A percentile compares a stretch with the other conserved stretches of the same genome.
Evolutionary conservation across 2,888 invertebrate genomes (phyloP).

Genomic region (Bombyx huttoni): DNA sequence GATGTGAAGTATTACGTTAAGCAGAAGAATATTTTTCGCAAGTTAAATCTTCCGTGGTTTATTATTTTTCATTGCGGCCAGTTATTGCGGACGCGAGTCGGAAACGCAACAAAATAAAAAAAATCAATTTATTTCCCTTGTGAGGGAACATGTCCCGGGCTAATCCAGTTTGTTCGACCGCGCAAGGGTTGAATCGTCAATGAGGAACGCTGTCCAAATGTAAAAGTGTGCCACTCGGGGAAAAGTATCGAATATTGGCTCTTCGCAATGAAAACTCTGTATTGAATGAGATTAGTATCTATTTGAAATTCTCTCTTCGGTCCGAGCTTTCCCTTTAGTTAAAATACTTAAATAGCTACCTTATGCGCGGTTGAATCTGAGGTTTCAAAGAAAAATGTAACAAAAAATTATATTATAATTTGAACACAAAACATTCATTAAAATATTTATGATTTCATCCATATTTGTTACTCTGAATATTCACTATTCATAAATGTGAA

Average conservation of each 20-base stretch:
- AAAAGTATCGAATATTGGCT: constrained; percentile 55
- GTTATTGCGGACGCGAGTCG: constrained; percentile 53
- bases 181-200: constrained; percentile 69
- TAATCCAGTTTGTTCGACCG: constrained; percentile 70
- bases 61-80: constrained; percentile 57
- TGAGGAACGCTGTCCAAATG: constrained; percentile 60
- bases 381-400: not conserved
- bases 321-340: constrained; percentile 18
- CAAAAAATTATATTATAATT: not conserved
- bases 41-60: constrained; percentile 39
- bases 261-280: constrained; percentile 45
- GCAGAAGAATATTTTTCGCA: not conserved
- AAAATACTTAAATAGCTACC: not conserved
- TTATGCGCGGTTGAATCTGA: not conserved
- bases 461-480: not conserved
- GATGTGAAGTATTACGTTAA: too few relatives aligned
- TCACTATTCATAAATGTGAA: not conserved
- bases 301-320: constrained; percentile 35
- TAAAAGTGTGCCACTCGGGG: constrained; percentile 51
- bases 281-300: constrained; percentile 39
- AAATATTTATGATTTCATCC: not conserved
- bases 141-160: constrained; percentile 61
- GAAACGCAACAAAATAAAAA: constrained; percentile 50
- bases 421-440: not conserved
- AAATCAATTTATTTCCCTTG: constrained; percentile 68